Conservation (phyloP, 2,888 invertebrate genomes). For the Acrocera orbiculus region DNA sequence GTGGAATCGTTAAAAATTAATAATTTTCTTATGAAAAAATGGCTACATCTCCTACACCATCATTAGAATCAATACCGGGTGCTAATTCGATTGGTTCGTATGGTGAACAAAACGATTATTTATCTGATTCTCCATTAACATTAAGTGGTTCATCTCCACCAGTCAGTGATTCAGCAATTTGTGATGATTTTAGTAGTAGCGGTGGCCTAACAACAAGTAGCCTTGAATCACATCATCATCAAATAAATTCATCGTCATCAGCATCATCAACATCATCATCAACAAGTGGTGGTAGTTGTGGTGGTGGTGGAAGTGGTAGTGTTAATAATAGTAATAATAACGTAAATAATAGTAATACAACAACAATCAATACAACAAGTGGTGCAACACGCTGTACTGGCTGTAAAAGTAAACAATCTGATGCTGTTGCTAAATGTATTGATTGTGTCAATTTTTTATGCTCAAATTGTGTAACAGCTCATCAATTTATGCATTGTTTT, state of each 20-base stretch:
- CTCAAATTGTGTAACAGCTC: conserved; percentile 95
- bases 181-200: conserved; percentile 40
- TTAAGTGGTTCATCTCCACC: conserved; percentile 78
- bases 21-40: conserved; percentile 50
- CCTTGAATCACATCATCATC: conserved; percentile 25
- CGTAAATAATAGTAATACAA: conserved; percentile 27
- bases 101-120: conserved; percentile 60
- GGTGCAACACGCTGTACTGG: conserved; percentile 70
- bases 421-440: conserved; percentile 89
- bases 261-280: conserved; percentile 25
- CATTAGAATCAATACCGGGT: conserved; percentile 71
- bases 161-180: conserved; percentile 67
- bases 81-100: conserved; percentile 83
- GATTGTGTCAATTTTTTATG: conserved; percentile 95
- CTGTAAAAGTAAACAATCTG: conserved; percentile 87
- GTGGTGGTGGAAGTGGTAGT: conserved; percentile 37
- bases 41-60: conserved; percentile 78
- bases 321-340: conserved; percentile 7
- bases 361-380: conserved; percentile 18
- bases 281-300: conserved; percentile 38
- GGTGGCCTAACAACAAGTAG: conserved; percentile 18
- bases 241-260: conserved; percentile 25
- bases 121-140: conserved; percentile 59
- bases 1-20: too few relatives aligned
- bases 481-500: conserved; percentile 98